Base-by-base conservation (phyloP, 2,797 vertebrate genomes). In the Pempheris klunzingeri region DNA sequence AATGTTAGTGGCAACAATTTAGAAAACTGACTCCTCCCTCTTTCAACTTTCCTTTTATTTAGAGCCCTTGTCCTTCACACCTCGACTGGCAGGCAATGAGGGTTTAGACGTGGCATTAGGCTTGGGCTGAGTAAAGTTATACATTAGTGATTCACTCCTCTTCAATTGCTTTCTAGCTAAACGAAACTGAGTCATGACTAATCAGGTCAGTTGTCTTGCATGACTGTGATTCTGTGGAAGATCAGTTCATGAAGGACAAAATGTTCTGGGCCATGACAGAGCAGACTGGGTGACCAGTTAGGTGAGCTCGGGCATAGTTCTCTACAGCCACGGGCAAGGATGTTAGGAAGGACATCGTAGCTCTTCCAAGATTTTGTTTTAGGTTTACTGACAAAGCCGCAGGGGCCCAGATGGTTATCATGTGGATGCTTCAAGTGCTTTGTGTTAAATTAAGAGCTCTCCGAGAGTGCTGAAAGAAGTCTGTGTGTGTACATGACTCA, bases 41-140 rank as follows among this genome's bases (percentile, higher is more conserved):
- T 50, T 73, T 75, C 58, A 83, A 69, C 85, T 69, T 82, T 82
- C 80, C 58, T 82, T 90, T 92, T 92, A 92, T 94, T 94, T 93
- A 84, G 69, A 92, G 89, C 72, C 55, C 84, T 81, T 74, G 93
- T 90, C 92, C 93, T 95, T 95, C 91, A 94, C 91, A 94, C 93
- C 84, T 93, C 87, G 10, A 76, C 30, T 88, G 80, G 87, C 89
- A 89, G 80, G 80, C 84, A 55, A 64, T 46, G 18, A 34, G 61
- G 71, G 55, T 88, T 87, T 63, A 62, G 77, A 82, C 58, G 58
- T 74, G 77, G 70, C 74, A 78, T 38, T 53, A 22, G 41, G 74
- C n/a, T n/a, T n/a, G n/a, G n/a, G n/a, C 57, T 32, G 36, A 72
- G 44, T 50, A 75, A 38, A 81, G 70, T 60, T 43, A 41, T 43